Evolutionary conservation across 2,797 vertebrate species (phyloP), one percentile per base, ranked within the genome.

Genomic region (Tolypeutes matacus): DNA sequence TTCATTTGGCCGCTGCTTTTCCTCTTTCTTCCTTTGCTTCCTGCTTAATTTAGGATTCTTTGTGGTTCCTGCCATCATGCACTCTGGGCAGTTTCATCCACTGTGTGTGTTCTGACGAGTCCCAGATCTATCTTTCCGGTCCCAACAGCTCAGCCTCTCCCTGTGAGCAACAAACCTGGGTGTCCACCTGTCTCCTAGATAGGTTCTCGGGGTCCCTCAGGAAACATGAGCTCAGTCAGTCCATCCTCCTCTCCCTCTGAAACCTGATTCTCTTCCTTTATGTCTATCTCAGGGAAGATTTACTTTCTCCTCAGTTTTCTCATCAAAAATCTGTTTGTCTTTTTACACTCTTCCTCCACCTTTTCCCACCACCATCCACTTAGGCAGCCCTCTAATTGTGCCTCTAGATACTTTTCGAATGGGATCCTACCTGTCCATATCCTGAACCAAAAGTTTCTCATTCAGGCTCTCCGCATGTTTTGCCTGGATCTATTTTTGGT

Each of bases 21-120:
- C 21, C 36, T 73, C 49, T 14, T 39, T 73, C 49, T 14, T 39
- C 31, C 31, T 49, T 4, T 2, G 7, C 36, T 93, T 34, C 58
- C 34, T 51, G 89, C 36, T 78, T 36, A 20, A 9, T 1, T 0
- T 14, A 18, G 31, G 18, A 3, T 73, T 36, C 23, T 39, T 89
- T 20, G 0, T 31, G 75, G 29, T 10, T 49, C 67, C 64, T 27
- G 25, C 69, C 21, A 29, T 39, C 21, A 29, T 76, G 64, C n/a
- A 5, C 21, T 7, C 3, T 5, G 31, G 15, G 7, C 3, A 9
- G 11, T 67, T 34, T 65, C 27, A 39, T 18, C 25, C 34, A 18
- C 9, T 1, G 5, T 18, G 2, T 8, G 2, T 2, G 1, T 75
- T 65, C 70, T 67, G 3, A 36, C 1, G n/a, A 46, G 12, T 51